Conservation (phyloP, 2,113 vertebrate genomes). For the Neopipo cinnamomea region DNA sequence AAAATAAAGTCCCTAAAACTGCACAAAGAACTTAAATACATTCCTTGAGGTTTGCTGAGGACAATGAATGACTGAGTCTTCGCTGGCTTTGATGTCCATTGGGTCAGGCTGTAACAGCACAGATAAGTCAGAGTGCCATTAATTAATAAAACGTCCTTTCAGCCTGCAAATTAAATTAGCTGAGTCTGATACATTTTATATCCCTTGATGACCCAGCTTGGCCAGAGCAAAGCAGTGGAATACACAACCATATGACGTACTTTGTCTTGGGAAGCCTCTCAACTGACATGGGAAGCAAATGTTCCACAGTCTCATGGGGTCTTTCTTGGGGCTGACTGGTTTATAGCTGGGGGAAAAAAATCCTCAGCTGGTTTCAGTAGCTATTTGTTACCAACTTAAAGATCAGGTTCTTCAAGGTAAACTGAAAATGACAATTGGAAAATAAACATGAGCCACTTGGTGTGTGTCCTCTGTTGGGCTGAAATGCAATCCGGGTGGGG, state of each 20-base stretch:
- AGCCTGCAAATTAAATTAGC: slow-evolving; percentile 39
- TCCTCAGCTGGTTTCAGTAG: slow-evolving; percentile 39
- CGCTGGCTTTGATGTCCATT: neutral
- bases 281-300: slow-evolving; percentile 30
- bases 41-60: neutral
- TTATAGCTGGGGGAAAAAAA: neutral
- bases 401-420: slow-evolving; percentile 64
- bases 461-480: slow-evolving; percentile 22
- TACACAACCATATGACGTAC: neutral
- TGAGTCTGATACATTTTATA: neutral
- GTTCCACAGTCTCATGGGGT: neutral
- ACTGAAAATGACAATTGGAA: slow-evolving; percentile 58
- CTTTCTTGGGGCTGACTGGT: neutral
- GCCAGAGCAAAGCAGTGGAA: neutral
- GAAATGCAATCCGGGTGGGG: slow-evolving; percentile 40
- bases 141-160: neutral
- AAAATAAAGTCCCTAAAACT: neutral
- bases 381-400: slow-evolving; percentile 48
- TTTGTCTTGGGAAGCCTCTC: slow-evolving; percentile 19
- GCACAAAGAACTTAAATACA: neutral
- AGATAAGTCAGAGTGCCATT: neutral
- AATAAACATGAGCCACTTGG: slow-evolving; percentile 40
- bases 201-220: neutral
- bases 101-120: neutral
- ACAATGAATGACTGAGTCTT: neutral